A percentile compares a stretch with the other conserved stretches of the same genome.
Evolutionary conservation across 2,113 vertebrate species (phyloP).

Genomic region (Malurus melanocephalus): DNA sequence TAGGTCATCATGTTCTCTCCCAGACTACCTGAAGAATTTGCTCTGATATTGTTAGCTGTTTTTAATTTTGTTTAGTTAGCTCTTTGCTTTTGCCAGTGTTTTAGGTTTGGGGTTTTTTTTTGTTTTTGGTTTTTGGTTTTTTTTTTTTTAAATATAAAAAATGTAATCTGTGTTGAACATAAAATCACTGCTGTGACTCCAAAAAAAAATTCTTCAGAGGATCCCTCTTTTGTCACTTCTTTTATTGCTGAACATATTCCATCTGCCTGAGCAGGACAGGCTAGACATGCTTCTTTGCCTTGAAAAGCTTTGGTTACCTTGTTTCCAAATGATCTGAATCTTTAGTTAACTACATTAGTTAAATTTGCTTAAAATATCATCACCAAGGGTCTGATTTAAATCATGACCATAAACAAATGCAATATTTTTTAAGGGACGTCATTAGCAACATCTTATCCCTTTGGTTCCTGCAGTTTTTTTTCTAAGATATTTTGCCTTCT

Average conservation of each 20-base stretch:
- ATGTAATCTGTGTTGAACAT: background rate
- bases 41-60: background rate
- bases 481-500: background rate
- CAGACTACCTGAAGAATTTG: background rate
- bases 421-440: background rate
- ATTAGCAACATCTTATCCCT: background rate
- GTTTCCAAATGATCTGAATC: background rate
- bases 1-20: background rate
- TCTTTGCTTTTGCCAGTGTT: background rate
- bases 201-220: background rate
- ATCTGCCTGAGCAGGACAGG: background rate
- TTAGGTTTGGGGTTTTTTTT: background rate
- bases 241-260: background rate
- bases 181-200: background rate
- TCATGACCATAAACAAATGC: background rate
- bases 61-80: background rate
- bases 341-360: background rate
- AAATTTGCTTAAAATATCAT: background rate
- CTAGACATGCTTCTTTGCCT: background rate
- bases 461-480: background rate
- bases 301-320: background rate
- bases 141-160: background rate
- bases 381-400: background rate
- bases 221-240: background rate
- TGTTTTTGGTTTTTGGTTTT: background rate